Evolutionary conservation across 2,113 vertebrate genomes (phyloP), one percentile per base, ranked within the genome.

Genomic region (Rhea americana): DNA sequence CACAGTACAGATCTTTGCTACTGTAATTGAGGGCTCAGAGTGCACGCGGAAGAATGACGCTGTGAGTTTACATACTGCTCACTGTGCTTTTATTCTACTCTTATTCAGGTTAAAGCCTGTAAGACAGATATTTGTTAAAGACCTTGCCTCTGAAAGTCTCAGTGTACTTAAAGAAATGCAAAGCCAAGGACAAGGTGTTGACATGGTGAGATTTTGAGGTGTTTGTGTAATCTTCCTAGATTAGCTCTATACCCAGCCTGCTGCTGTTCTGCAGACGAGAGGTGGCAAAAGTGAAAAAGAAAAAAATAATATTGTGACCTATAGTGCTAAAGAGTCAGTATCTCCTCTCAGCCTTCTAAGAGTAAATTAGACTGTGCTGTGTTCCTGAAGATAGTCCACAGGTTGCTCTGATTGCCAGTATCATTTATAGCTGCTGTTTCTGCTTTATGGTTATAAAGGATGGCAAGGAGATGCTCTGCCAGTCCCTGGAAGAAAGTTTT

Each of bases 301-400:
- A 26, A 13, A 4, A 22, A 6, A 26, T 19, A 1, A 51, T 9
- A 7, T 43, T 22, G 11, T 79, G 30, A 11, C 25, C 16, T 3
- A 0, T 48, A 16, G 55, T 81, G 39, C 50, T 73, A 1, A 21
- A 35, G 62, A 67, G n/a, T 28, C n/a, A 11, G 41, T 1, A 0
- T 35, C 55, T 68, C 25, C 35, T 48, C 58, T 48, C 45, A 67
- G 61, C 61, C 65, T 43, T n/a, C 65, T 7, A 61, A 47, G 66
- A 16, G 74, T 26, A 14, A 30, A 9, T n/a, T 0, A 0, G 24
- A 0, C 41, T 39, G 45, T 26, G 53, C 85, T 3, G 4, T 66
- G 82, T 5, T 35, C 41, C 51, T 48, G 72, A 0, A 1, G 70
- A 9, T 6, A 21, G 13, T 20, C 51, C n/a, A 1, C 0, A 0